Evolutionary conservation across 2,888 invertebrate species (phyloP).

Genomic region (Heliconius charithonia): DNA sequence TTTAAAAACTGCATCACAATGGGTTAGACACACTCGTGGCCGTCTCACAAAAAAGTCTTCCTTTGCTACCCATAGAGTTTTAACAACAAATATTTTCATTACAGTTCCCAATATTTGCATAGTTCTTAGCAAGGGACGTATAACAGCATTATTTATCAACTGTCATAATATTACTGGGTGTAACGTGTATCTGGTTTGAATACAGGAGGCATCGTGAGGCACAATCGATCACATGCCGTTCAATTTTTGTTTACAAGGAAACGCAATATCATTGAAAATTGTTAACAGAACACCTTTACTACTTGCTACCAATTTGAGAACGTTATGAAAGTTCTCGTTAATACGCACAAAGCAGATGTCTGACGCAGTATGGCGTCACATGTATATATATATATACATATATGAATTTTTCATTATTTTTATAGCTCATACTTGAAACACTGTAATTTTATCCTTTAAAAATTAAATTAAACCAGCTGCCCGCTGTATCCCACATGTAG

Average conservation of each 20-base stretch:
- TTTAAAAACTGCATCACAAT: slow-evolving; percentile 78
- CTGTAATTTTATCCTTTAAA: no score
- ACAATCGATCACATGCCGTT: slow-evolving; percentile 54
- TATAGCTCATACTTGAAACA: slow-evolving; percentile 48
- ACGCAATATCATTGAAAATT: slow-evolving; percentile 49
- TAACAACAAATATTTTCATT: slow-evolving; percentile 81
- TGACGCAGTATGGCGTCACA: slow-evolving; percentile 63
- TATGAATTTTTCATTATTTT: slow-evolving; percentile 55
- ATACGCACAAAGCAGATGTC: slow-evolving; percentile 64
- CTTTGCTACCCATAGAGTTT: slow-evolving; percentile 70
- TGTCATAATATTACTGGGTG: slow-evolving; percentile 66
- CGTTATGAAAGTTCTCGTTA: slow-evolving; percentile 60
- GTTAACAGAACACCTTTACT: slow-evolving; percentile 46
- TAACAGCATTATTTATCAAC: slow-evolving; percentile 61
- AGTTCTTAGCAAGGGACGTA: slow-evolving; percentile 75
- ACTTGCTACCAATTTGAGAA: slow-evolving; percentile 55
- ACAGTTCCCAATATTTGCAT: slow-evolving; percentile 80
- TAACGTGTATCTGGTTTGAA: slow-evolving; percentile 68
- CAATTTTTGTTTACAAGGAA: slow-evolving; percentile 56
- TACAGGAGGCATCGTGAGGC: slow-evolving; percentile 61
- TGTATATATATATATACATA: slow-evolving; percentile 54
- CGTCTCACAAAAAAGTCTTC: slow-evolving; percentile 67
- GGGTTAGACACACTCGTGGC: slow-evolving; percentile 63
- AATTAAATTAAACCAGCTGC: no score
- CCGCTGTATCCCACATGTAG: no score